Base-by-base conservation (phyloP, 2,888 invertebrate species). In the Caenorhabditis sp. region DNA sequence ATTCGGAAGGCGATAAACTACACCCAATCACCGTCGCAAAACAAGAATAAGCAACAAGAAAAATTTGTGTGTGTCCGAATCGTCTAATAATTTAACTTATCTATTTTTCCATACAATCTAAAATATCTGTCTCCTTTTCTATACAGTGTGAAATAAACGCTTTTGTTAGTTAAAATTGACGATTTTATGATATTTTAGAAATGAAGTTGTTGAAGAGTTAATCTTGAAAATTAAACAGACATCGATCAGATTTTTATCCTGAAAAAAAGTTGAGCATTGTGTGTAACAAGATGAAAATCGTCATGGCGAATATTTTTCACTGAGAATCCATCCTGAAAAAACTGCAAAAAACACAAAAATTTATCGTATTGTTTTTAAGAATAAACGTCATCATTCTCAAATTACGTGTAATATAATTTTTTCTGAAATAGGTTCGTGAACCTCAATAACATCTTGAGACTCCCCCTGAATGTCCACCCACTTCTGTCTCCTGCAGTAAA, bases 1-100 rank as follows among this genome's bases (percentile, higher is more conserved):
- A 26, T 80, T 80, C 56, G 80, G 80, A 5, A 60, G 70, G 17
- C 43, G 43, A 43, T 43, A 43, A 43, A 10, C 17, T 3, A 12
- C 43, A 17, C 14, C 43, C 3, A 2, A 10, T 43, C 43, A 14
- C 43, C 43, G 5, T 43, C 14, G 12, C 43, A 10, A 43, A 43
- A 10, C 43, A 36, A 36, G 10, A 36, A 36, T 36, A 36, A 8
- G 5, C 5, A 36, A 8, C 5, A 8, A 8, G 36, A 36, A 36
- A 10, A 36, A 36, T 31, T 31, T 31, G 31, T 31, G 31, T 31
- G 31, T 31, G 43, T 43, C 17, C 17, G 7, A 14, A 12, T 2
- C 10, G 31, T 31, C 31, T 31, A 31, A 43, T 12, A 43, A 17
- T 12, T 14, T 43, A 3, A 43, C 3, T 43, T 43, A 43, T 43